Evolutionary conservation across 2,797 vertebrate species (phyloP).

Genomic region (Enteromius treurensis): DNA sequence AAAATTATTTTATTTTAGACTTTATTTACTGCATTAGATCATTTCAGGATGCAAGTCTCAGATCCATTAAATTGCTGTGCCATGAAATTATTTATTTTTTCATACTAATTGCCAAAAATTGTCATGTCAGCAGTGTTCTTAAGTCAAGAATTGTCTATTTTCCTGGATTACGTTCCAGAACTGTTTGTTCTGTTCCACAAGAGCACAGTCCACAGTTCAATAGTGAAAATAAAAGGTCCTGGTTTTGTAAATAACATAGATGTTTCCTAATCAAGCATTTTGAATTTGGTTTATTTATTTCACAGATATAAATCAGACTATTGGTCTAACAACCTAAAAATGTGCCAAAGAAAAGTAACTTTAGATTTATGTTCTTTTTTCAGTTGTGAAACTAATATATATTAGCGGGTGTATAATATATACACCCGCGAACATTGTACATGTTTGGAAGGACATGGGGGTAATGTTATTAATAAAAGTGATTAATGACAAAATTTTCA

Average conservation of each 20-base stretch:
- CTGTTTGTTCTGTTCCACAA: conserved; percentile 2
- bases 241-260: not conserved
- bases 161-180: not conserved
- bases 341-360: too few relatives aligned
- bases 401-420: not conserved
- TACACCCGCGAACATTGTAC: too few relatives aligned
- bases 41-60: not conserved
- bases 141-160: not conserved
- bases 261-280: not conserved
- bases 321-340: not conserved
- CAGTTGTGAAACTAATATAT: not conserved
- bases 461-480: too few relatives aligned
- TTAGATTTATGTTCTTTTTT: not conserved
- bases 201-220: not conserved
- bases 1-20: not conserved
- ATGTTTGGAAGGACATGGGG: too few relatives aligned
- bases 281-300: not conserved
- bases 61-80: not conserved
- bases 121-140: not conserved
- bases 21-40: not conserved
- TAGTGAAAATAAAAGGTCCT: not conserved
- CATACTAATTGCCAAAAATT: not conserved
- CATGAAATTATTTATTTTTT: not conserved
- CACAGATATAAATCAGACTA: not conserved
- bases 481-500: too few relatives aligned